Evolutionary conservation across 1,140 invertebrate genomes (phyloP).

Genomic region (Aphelenchoides fujianensis): DNA sequence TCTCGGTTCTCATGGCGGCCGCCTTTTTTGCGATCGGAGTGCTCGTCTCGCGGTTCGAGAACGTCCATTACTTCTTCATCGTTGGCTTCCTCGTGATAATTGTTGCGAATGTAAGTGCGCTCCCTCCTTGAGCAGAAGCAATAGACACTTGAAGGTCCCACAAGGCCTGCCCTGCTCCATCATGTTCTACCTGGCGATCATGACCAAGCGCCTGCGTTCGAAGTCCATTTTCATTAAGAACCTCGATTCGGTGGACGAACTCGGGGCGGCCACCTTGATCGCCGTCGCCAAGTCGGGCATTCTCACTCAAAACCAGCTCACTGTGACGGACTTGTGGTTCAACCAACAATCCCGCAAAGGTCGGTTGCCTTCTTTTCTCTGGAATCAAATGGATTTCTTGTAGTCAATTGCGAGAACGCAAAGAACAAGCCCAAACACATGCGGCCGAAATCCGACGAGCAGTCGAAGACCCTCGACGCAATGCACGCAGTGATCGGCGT

Average conservation of each 20-base stretch:
- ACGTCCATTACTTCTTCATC: conserved; percentile 47
- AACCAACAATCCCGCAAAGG: conserved; percentile 25
- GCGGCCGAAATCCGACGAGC: neutral
- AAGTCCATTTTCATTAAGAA: conserved; percentile 95
- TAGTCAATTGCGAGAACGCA: too few species aligned
- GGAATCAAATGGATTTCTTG: too few species aligned
- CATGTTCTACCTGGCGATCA: conserved; percentile 91
- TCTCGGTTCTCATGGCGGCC: conserved; percentile 46
- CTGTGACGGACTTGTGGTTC: conserved; percentile 72
- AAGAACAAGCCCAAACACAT: neutral
- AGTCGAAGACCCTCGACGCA: neutral
- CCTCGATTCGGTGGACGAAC: conserved; percentile 90
- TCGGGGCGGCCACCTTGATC: conserved; percentile 93
- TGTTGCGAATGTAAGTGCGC: conserved; percentile 53
- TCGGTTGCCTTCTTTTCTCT: neutral
- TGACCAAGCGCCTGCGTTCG: conserved; percentile 96
- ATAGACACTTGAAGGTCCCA: too few species aligned
- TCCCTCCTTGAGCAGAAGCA: too few species aligned
- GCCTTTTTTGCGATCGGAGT: conserved; percentile 42
- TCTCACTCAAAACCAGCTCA: conserved; percentile 97
- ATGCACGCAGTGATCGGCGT: conserved; percentile 13
- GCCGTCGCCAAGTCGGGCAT: conserved; percentile 98
- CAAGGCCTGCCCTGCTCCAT: conserved; percentile 84
- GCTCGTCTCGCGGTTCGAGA: conserved; percentile 41
- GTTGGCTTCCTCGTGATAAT: conserved; percentile 51